Base-by-base conservation (phyloP, 2,888 invertebrate genomes). In the Phyllotreta cruciferae region DNA sequence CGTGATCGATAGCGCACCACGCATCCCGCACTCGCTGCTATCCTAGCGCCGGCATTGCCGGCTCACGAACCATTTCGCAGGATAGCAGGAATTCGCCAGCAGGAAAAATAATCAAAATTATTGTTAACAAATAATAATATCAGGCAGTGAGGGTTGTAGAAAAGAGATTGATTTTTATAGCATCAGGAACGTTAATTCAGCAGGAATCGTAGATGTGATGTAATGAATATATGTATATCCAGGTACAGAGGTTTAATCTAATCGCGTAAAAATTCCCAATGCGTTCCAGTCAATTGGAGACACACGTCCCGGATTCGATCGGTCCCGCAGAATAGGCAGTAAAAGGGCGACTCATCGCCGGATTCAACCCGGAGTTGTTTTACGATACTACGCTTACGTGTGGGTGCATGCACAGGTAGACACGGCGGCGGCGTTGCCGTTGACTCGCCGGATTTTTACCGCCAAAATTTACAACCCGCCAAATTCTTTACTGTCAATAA, bases 1-100 rank as follows among this genome's bases (percentile, higher is more conserved):
- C 56, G 66, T 45, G 70, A 77, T 77, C 77, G 77, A 77, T 77
- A 75, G 73, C 69, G 70, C 71, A 70, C 73, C 73, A 76, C 73
- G 74, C 74, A 76, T 75, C 75, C 74, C 71, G 74, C 76, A 70
- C 74, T 68, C 69, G 35, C 41, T 50, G 52, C 62, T 60, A 55
- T 68, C 66, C 64, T 66, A 69, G 69, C 68, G 39, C 34, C 54
- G 37, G 9, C 34, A 45, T 53, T 53, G 57, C 36, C 47, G n/a
- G 0, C 9, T 57, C 35, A 34, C 13, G 0, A 47, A 3, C 8
- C 36, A 14, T 52, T 35, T 11, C 11, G 1, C 6, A 8, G 13
- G n/a, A 34, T 8, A 6, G 37, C n/a, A 4, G n/a, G n/a, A n/a
- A n/a, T n/a, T n/a, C n/a, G n/a, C n/a, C n/a, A n/a, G n/a, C n/a